These are phyloP conservation scores for Acanthosepion pharaonis DNA, from an alignment of 2,888 invertebrate species.

Conservation along the genomic window DNA sequence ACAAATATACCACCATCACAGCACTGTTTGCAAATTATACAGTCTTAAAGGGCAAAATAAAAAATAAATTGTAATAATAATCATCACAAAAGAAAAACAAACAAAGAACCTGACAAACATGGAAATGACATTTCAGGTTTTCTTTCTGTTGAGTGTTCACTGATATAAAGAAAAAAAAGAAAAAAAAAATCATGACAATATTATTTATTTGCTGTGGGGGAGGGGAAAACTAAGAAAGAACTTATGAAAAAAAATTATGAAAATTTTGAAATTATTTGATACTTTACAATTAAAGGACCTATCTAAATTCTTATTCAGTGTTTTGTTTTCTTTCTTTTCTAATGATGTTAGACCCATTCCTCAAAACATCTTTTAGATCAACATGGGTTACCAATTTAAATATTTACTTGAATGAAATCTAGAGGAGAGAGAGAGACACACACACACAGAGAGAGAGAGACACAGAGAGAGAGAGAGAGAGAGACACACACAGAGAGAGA, in stretches of 20 bases:
- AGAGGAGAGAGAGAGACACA: no score
- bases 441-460: no score
- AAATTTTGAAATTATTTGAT: slow-evolving; percentile 33
- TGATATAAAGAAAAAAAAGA: neutral
- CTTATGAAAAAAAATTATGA: neutral
- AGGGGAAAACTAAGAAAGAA: neutral
- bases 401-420: no score
- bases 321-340: slow-evolving; percentile 6
- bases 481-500: no score
- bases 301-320: neutral
- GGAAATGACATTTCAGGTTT: neutral
- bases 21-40: neutral
- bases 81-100: neutral
- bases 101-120: neutral
- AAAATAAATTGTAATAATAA: neutral
- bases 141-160: neutral
- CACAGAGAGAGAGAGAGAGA: no score
- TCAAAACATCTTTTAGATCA: no score
- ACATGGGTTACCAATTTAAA: no score
- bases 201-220: no score
- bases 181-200: neutral
- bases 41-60: neutral
- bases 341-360: no score
- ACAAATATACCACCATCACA: neutral
- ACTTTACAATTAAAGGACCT: slow-evolving; percentile 13